Conservation (phyloP, 2,888 invertebrate species). For the Aphidoletes aphidimyza region DNA sequence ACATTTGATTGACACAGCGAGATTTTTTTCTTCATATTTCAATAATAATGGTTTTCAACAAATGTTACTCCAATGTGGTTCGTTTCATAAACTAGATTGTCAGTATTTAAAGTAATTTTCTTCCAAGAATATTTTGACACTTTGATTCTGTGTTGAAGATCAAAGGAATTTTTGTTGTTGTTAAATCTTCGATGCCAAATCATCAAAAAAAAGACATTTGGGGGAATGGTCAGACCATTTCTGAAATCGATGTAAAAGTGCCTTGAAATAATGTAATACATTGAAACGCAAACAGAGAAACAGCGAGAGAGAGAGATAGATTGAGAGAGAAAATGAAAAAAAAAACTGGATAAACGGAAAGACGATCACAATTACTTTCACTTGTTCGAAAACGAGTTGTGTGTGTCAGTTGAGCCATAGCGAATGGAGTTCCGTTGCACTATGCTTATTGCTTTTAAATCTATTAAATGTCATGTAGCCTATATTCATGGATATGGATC, state of each 20-base stretch:
- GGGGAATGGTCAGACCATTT: neutral
- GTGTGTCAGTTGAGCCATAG: slow-evolving; percentile 43
- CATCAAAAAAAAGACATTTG: too few relatives aligned
- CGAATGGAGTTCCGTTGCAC: neutral
- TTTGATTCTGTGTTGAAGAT: too few relatives aligned
- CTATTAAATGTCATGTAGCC: slow-evolving; percentile 28
- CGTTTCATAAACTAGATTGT: too few relatives aligned
- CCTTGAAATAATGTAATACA: neutral
- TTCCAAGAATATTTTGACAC: too few relatives aligned
- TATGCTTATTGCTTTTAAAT: slow-evolving; percentile 7
- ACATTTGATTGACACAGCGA: slow-evolving; percentile 5
- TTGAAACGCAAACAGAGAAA: neutral
- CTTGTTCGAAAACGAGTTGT: slow-evolving; percentile 48
- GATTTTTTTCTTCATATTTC: too few relatives aligned
- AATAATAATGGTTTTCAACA: too few relatives aligned
- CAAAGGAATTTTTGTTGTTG: too few relatives aligned
- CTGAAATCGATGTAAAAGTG: slow-evolving; percentile 8
- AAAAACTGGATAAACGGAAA: neutral
- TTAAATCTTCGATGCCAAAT: too few relatives aligned
- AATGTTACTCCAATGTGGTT: too few relatives aligned
- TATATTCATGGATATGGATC: slow-evolving; percentile 8
- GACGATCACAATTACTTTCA: slow-evolving; percentile 40
- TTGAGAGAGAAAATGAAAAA: neutral
- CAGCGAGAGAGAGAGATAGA: neutral
- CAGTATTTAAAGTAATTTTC: too few relatives aligned